A percentile compares a stretch with the other conserved stretches of the same genome.
Conservation (phyloP, 2,888 invertebrate genomes). For the Pemphredon lugubris region DNA sequence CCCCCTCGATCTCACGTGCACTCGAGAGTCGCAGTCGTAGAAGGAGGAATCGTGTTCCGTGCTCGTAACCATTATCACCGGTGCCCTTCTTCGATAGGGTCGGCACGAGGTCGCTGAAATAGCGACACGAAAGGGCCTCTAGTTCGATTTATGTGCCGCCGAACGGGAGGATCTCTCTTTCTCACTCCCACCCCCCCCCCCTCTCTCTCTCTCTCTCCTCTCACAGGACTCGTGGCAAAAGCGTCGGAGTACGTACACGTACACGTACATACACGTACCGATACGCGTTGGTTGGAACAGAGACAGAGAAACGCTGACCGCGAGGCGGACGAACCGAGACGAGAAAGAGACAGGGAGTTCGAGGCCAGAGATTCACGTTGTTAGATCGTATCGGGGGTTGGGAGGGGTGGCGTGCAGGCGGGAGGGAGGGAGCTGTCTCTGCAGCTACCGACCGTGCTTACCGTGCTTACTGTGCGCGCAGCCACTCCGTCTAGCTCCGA, state of each 20-base stretch:
- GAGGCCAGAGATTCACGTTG: slow-evolving; percentile 45
- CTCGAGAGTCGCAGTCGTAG: slow-evolving; percentile 13
- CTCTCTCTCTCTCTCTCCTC: too few relatives aligned
- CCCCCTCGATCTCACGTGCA: slow-evolving; percentile 15
- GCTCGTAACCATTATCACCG: slow-evolving; percentile 65
- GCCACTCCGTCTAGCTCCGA: slow-evolving; percentile 76
- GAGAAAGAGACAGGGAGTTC: slow-evolving; percentile 25
- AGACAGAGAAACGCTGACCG: neutral
- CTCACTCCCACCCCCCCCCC: too few relatives aligned
- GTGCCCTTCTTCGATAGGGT: slow-evolving; percentile 57
- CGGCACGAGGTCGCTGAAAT: slow-evolving; percentile 53
- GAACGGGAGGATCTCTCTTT: slow-evolving; percentile 31
- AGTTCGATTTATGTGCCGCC: slow-evolving; percentile 54
- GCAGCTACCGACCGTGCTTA: slow-evolving; percentile 58
- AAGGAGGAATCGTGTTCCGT: slow-evolving; percentile 58
- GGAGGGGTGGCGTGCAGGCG: too few relatives aligned
- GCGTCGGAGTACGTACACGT: slow-evolving; percentile 9
- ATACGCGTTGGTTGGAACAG: slow-evolving; percentile 9
- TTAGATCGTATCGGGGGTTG: slow-evolving; percentile 67
- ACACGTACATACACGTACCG: neutral
- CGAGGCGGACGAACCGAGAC: neutral
- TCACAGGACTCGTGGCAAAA: slow-evolving; percentile 37
- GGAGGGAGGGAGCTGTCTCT: slow-evolving; percentile 72
- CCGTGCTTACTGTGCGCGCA: slow-evolving; percentile 51
- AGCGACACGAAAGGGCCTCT: slow-evolving; percentile 55